phyloP scores from a whole-genome alignment of 1,140 invertebrate species.

The Orius insidiosus region DNA sequence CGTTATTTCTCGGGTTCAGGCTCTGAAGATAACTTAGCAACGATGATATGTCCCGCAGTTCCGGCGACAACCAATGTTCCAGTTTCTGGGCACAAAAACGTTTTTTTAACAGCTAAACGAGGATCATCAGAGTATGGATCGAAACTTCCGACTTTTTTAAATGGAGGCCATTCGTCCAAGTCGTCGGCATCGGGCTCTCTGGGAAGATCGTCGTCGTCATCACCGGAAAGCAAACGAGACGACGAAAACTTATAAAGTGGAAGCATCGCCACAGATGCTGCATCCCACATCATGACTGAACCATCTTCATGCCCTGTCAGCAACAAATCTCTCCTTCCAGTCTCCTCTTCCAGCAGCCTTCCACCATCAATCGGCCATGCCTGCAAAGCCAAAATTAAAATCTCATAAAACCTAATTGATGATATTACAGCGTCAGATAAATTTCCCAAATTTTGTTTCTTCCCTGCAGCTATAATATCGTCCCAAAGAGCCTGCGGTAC shows the following conservation, averaged over 20 bases:
- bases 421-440: slow-evolving; percentile 40
- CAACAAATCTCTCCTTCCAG: slow-evolving; percentile 51
- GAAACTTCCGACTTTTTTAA: slow-evolving; percentile 82
- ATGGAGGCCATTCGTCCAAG: slow-evolving; percentile 75
- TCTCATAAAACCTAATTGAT: too few relatives aligned
- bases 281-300: slow-evolving; percentile 87
- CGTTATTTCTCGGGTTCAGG: slow-evolving; percentile 39
- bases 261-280: slow-evolving; percentile 56
- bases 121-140: slow-evolving; percentile 97
- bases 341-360: slow-evolving; percentile 13
- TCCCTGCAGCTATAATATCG: slow-evolving; percentile 48
- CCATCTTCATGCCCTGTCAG: slow-evolving; percentile 93
- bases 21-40: slow-evolving; percentile 52
- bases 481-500: slow-evolving; percentile 58
- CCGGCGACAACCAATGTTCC: slow-evolving; percentile 82
- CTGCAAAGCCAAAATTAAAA: slow-evolving; percentile 11
- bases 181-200: slow-evolving; percentile 32
- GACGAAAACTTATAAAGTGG: slow-evolving; percentile 79
- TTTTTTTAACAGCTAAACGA: slow-evolving; percentile 80
- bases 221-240: slow-evolving; percentile 53
- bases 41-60: slow-evolving; percentile 81
- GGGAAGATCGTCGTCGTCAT: slow-evolving; percentile 33
- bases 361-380: slow-evolving; percentile 63
- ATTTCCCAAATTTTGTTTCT: slow-evolving; percentile 48
- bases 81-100: slow-evolving; percentile 67